phyloP scores from a whole-genome alignment of 2,113 vertebrate species.

The Mesocricetus auratus region DNA sequence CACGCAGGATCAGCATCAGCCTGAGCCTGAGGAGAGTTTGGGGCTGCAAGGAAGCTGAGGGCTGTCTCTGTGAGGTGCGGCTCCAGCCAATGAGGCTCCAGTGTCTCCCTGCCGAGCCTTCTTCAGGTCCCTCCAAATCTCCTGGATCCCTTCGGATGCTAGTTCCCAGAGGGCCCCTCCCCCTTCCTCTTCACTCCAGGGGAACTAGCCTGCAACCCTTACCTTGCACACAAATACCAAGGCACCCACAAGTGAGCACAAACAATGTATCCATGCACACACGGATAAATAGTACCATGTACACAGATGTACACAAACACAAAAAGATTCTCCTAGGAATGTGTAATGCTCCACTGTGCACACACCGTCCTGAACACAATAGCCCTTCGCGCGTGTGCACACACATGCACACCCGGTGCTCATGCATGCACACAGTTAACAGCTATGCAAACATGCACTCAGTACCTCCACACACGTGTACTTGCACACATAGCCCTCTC shows the following conservation, averaged over 20 bases:
- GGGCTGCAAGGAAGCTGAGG: neutral
- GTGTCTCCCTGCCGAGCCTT: neutral
- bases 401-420: neutral
- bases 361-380: neutral
- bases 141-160: neutral
- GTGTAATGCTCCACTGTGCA: neutral
- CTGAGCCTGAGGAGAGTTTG: neutral
- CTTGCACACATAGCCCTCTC: neutral
- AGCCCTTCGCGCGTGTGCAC: no score
- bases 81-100: neutral
- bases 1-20: neutral
- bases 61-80: neutral
- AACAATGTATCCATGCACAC: neutral
- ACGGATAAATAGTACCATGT: fast-evolving
- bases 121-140: neutral
- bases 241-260: neutral
- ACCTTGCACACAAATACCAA: neutral
- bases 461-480: neutral
- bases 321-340: neutral
- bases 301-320: neutral
- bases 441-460: neutral
- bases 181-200: neutral
- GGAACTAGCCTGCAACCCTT: neutral
- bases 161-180: neutral
- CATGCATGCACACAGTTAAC: neutral